These are phyloP conservation scores for Agrilus planipennis DNA, from an alignment of 1,140 invertebrate genomes.

Conservation along the genomic window DNA sequence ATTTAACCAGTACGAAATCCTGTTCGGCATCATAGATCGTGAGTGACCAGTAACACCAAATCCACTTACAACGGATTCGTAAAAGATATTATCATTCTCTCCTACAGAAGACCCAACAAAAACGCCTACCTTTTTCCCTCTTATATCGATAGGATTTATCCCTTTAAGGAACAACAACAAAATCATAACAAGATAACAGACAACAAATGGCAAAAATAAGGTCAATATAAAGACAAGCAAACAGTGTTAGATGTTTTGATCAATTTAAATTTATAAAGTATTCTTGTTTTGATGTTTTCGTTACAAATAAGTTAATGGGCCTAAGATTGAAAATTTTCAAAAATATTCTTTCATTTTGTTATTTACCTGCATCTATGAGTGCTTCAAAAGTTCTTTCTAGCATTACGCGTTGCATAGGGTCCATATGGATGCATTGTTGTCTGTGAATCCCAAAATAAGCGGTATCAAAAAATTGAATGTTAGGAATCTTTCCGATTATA, in stretches of 20 bases:
- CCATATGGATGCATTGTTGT: constrained; percentile 33
- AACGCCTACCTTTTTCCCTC: constrained; percentile 52
- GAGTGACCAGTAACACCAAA: constrained; percentile 54
- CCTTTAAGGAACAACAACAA: no score
- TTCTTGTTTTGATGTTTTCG: no score
- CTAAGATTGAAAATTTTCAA: no score
- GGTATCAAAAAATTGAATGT: constrained; percentile 31
- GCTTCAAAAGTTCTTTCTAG: constrained; percentile 37
- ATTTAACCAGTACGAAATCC: constrained; percentile 53
- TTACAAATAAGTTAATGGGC: no score
- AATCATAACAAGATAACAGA: no score
- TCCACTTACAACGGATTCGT: constrained; percentile 35
- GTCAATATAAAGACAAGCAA: no score
- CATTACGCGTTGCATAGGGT: constrained; percentile 34
- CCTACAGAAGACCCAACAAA: constrained; percentile 54
- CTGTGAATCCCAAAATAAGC: constrained; percentile 37
- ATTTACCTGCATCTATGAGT: constrained; percentile 37
- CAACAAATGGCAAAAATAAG: no score
- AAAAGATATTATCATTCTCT: constrained; percentile 40
- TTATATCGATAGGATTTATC: constrained; percentile 45
- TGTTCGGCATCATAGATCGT: constrained; percentile 54
- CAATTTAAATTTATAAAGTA: no score
- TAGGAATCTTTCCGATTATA: constrained; percentile 20
- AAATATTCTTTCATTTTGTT: no score
- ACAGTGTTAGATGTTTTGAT: no score